These are phyloP conservation scores for Stercorarius parasiticus DNA, from an alignment of 2,113 vertebrate species.

Conservation along the genomic window DNA sequence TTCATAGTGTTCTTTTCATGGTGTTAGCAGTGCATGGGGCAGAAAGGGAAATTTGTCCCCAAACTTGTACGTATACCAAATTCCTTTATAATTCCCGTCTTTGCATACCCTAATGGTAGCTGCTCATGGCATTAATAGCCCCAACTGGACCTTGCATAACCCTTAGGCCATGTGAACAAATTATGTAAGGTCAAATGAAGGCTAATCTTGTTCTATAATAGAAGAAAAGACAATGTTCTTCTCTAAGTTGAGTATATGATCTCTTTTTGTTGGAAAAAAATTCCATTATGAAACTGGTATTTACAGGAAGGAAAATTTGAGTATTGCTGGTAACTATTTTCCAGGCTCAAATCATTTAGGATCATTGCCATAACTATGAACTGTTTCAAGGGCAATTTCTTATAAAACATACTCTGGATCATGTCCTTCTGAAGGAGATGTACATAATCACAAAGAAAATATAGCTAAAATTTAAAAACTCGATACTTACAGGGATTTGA, in stretches of 20 bases:
- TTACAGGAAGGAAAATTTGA: neutral
- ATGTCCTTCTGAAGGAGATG: neutral
- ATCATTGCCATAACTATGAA: neutral
- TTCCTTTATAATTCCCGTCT: neutral
- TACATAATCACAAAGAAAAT: neutral
- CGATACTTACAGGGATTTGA: constrained; percentile 93
- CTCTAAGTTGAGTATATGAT: neutral
- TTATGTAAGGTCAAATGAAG: neutral
- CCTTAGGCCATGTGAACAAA: neutral
- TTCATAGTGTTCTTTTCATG: neutral
- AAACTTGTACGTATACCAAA: neutral
- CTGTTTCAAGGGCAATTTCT: neutral
- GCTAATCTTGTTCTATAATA: neutral
- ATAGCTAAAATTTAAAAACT: neutral
- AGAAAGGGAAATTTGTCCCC: neutral
- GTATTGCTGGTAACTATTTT: neutral
- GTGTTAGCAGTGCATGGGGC: neutral
- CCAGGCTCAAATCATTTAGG: neutral
- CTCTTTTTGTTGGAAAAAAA: neutral
- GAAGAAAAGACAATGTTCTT: neutral
- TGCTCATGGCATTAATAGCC: neutral
- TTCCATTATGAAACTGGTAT: neutral
- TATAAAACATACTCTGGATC: neutral
- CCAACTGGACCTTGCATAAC: neutral
- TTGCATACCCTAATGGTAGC: neutral